These are phyloP conservation scores for Acyrthosiphon pisum DNA, from an alignment of 1,140 invertebrate genomes.

Conservation along the genomic window DNA sequence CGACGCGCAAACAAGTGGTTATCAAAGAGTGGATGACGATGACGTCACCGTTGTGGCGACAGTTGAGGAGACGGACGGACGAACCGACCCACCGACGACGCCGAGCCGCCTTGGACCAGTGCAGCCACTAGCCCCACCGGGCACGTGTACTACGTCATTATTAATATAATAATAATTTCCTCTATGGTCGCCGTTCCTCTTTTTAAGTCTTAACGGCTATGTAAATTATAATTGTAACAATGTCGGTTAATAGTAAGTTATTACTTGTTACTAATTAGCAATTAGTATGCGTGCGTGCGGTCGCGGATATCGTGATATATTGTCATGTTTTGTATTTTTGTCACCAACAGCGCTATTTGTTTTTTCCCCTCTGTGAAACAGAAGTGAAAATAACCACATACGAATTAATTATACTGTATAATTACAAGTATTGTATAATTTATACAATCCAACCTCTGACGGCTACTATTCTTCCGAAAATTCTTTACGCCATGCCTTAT, in stretches of 20 bases:
- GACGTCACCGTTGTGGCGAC: not conserved
- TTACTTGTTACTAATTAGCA: not conserved
- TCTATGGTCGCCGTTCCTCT: not conserved
- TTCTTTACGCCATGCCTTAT: not conserved
- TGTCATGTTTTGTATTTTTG: not conserved
- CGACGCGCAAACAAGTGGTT: slow-evolving; percentile 35
- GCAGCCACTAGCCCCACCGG: not conserved
- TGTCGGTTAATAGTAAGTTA: not conserved
- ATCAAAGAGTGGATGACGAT: not conserved
- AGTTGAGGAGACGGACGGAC: not conserved
- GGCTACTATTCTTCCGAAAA: not conserved
- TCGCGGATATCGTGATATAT: not conserved
- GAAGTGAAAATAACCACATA: not conserved
- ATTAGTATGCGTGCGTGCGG: not conserved
- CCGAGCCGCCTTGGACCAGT: not conserved
- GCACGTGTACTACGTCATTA: not conserved
- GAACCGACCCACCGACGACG: too few species aligned
- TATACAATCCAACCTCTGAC: not conserved
- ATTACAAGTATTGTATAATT: too few species aligned
- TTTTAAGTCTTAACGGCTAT: too few species aligned
- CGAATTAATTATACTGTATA: too few species aligned
- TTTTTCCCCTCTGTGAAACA: not conserved
- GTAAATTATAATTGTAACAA: too few species aligned
- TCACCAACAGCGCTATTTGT: not conserved
- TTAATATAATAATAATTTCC: not conserved